phyloP scores from a whole-genome alignment of 1,140 invertebrate species.

The Agraylea sexmaculata region DNA sequence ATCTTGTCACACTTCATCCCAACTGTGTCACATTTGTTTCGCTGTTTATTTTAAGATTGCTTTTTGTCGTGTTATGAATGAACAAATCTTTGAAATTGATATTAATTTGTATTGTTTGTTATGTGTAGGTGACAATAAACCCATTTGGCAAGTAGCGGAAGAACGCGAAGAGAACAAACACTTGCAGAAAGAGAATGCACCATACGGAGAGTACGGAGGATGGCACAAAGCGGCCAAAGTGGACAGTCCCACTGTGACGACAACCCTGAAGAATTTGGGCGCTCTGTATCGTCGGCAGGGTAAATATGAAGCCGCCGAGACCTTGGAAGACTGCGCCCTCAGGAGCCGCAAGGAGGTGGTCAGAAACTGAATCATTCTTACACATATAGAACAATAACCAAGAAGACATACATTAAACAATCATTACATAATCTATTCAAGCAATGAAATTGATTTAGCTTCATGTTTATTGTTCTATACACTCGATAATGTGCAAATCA shows the following conservation, averaged over 20 bases:
- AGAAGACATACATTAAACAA: too few relatives aligned
- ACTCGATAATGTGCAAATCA: too few relatives aligned
- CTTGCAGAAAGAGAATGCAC: constrained; percentile 79
- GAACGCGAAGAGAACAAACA: constrained; percentile 93
- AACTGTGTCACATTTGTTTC: constrained; percentile 21
- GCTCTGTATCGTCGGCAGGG: constrained; percentile 95
- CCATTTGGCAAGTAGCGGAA: constrained; percentile 99
- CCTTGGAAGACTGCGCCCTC: constrained; percentile 92
- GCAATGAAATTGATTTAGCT: too few relatives aligned
- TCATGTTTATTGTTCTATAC: too few relatives aligned
- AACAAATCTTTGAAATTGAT: too few relatives aligned
- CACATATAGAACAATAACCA: too few relatives aligned
- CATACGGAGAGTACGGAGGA: constrained; percentile 89
- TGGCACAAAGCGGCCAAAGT: constrained; percentile 99
- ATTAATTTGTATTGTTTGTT: too few relatives aligned
- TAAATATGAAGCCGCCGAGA: constrained; percentile 98
- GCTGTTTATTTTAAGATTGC: too few relatives aligned
- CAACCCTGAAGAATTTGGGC: constrained; percentile 93
- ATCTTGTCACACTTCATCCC: constrained; percentile 18
- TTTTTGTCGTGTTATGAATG: too few relatives aligned
- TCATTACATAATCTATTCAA: too few relatives aligned
- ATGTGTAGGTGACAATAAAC: constrained; percentile 82
- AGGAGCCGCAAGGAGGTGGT: constrained; percentile 84
- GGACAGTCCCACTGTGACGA: constrained; percentile 93
- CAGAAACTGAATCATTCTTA: too few relatives aligned